Conservation (phyloP, 53 echinoderm and acorn worm genomes). For the Henricia sp. region DNA sequence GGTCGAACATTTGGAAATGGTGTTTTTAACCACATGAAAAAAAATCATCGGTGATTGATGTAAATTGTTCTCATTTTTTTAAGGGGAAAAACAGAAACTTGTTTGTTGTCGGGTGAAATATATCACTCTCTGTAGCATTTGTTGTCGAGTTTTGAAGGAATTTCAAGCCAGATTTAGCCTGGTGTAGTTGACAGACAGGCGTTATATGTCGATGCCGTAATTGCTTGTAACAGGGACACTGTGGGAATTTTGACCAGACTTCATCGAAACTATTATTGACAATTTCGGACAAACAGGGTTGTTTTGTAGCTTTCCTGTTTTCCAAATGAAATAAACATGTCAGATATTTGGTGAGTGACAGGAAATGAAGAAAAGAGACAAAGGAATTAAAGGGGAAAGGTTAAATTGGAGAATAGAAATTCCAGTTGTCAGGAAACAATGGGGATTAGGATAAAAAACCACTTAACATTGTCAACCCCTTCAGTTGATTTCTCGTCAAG, state of each 20-base stretch:
- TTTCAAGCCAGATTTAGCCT: neutral
- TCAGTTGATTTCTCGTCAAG: conserved; percentile 14
- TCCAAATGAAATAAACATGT: conserved; percentile 42
- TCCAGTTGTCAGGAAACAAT: neutral
- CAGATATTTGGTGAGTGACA: neutral
- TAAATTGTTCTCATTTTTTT: neutral
- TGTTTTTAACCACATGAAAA: neutral
- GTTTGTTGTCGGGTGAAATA: neutral
- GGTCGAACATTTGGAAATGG: neutral
- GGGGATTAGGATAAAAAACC: conserved; percentile 1
- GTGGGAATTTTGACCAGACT: conserved; percentile 14
- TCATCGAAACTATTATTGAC: conserved; percentile 16
- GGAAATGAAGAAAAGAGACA: neutral
- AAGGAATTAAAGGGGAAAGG: neutral
- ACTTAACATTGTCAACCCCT: conserved; percentile 40
- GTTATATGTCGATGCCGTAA: neutral
- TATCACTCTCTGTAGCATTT: neutral
- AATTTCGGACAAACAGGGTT: conserved; percentile 21
- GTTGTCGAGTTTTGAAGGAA: neutral
- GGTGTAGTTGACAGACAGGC: conserved; percentile 25
- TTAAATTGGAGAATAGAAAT: neutral
- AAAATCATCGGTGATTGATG: neutral
- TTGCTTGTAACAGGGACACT: conserved; percentile 21
- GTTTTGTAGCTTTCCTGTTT: conserved; percentile 12
- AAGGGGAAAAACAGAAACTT: neutral